These are phyloP conservation scores for Lates japonicus DNA, from an alignment of 2,797 vertebrate genomes.

Conservation along the genomic window DNA sequence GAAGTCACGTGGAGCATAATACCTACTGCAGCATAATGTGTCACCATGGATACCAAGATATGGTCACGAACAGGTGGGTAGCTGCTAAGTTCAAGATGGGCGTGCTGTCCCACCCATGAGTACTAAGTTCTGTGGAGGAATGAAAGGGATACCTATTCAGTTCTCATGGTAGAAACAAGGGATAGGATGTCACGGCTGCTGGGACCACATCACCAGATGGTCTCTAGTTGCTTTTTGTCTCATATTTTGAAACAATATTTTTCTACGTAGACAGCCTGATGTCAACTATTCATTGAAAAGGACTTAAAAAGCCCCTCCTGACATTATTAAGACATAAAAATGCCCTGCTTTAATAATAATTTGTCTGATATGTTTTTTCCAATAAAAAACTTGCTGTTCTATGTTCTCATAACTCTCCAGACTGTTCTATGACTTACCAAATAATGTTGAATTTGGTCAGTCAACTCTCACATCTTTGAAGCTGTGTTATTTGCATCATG, in stretches of 20 bases:
- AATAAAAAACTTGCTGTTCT: neutral
- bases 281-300: slow-evolving; percentile 35
- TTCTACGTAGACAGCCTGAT: slow-evolving; percentile 34
- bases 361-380: neutral
- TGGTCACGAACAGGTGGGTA: no score
- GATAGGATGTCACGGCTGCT: no score
- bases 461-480: slow-evolving; percentile 40
- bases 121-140: no score
- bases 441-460: slow-evolving; percentile 45
- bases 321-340: neutral
- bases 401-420: slow-evolving; percentile 41
- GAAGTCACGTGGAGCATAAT: no score
- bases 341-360: slow-evolving; percentile 11
- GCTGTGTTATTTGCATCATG: slow-evolving; percentile 40
- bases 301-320: neutral
- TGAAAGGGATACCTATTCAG: no score
- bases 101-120: no score
- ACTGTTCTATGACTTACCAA: slow-evolving; percentile 17
- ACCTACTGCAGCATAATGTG: no score
- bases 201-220: no score
- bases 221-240: slow-evolving; percentile 12
- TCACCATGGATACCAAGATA: no score
- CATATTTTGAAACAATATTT: slow-evolving; percentile 10
- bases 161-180: no score
- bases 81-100: no score